A percentile compares a stretch with the other conserved stretches of the same genome.
Conservation (phyloP, 2,113 vertebrate species). For the Helogale parvula region DNA sequence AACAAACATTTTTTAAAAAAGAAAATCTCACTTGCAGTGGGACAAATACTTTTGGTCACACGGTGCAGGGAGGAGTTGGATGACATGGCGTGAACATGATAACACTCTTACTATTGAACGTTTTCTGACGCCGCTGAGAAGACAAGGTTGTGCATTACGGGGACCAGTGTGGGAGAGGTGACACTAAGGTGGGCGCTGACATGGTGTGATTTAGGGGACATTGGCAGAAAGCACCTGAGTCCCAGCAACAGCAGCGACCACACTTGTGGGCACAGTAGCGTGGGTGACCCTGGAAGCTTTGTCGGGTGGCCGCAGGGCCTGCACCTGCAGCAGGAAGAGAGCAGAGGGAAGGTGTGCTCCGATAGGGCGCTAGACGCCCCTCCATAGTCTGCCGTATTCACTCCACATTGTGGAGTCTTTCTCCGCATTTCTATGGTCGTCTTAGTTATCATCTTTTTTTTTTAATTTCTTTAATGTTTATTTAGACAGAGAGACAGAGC, state of each 20-base stretch:
- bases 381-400: not conserved
- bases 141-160: not conserved
- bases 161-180: not conserved
- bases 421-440: not conserved
- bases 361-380: no score
- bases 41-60: not conserved
- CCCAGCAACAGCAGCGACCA: not conserved
- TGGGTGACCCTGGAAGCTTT: not conserved
- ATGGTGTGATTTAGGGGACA: not conserved
- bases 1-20: not conserved
- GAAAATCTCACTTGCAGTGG: not conserved
- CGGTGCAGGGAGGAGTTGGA: not conserved
- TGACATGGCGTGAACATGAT: not conserved
- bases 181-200: not conserved
- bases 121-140: not conserved
- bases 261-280: rapidly evolving
- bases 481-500: no score
- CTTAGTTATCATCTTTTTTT: not conserved
- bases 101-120: not conserved
- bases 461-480: not conserved
- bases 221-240: not conserved
- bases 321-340: not conserved
- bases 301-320: not conserved
- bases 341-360: no score
- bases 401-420: not conserved